Percentiles rank a stretch among this genome's conserved stretches.
phyloP scores from a whole-genome alignment of 2,888 invertebrate genomes.

The Amphipoea oculea region DNA sequence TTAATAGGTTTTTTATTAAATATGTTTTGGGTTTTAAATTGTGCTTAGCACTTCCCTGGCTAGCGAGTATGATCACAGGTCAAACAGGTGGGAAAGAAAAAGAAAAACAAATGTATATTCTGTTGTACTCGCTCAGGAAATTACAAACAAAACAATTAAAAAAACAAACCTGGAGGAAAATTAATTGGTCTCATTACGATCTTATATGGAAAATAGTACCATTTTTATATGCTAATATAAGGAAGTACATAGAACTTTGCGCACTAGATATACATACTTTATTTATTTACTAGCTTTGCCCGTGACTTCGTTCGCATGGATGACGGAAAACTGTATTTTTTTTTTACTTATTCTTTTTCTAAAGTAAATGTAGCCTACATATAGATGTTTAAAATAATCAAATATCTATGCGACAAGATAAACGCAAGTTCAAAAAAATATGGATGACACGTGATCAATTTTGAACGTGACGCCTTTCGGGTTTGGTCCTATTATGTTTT shows the following conservation, averaged over 20 bases:
- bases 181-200: neutral
- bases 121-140: neutral
- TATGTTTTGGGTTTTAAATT: neutral
- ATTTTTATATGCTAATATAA: too few species aligned
- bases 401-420: too few species aligned
- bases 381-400: too few species aligned
- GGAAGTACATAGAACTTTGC: too few species aligned
- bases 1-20: constrained; percentile 1
- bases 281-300: neutral
- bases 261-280: neutral
- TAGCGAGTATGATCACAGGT: neutral
- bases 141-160: neutral
- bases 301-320: too few species aligned
- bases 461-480: too few species aligned
- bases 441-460: too few species aligned
- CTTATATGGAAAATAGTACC: too few species aligned
- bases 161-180: neutral
- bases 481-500: too few species aligned
- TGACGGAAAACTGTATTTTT: too few species aligned
- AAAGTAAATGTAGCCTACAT: neutral
- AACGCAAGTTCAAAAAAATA: too few species aligned
- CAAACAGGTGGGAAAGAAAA: neutral
- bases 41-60: neutral
- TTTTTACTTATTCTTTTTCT: neutral
- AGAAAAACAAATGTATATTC: neutral